Conservation (phyloP, 2,797 vertebrate genomes). For the Rhinophrynus dorsalis region DNA sequence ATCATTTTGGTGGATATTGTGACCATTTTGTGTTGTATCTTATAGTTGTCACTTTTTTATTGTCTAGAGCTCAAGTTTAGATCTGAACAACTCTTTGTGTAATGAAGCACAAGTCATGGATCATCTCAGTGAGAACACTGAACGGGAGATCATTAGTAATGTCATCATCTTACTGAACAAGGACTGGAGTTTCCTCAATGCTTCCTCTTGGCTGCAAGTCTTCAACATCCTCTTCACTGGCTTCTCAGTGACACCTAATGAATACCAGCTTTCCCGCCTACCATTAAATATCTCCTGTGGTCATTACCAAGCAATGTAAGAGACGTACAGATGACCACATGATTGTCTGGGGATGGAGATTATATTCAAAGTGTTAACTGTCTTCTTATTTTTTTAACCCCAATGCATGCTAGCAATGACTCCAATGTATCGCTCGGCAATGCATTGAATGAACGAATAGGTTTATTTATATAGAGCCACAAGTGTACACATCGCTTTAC, state of each 20-base stretch:
- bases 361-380: too few relatives aligned
- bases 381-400: background rate
- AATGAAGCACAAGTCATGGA: background rate
- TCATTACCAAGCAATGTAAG: slow-evolving; percentile 41
- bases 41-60: too few relatives aligned
- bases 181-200: background rate
- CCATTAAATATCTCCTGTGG: slow-evolving; percentile 11
- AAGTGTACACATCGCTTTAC: too few relatives aligned
- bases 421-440: too few relatives aligned
- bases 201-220: background rate
- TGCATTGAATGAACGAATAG: too few relatives aligned
- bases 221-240: background rate
- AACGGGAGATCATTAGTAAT: background rate
- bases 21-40: too few relatives aligned
- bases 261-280: slow-evolving; percentile 17
- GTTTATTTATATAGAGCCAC: too few relatives aligned
- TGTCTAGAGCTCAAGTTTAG: too few relatives aligned
- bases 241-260: slow-evolving; percentile 9
- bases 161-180: background rate
- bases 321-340: background rate
- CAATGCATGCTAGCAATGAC: too few relatives aligned
- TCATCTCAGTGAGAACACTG: background rate
- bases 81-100: background rate
- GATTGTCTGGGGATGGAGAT: background rate
- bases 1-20: too few relatives aligned